phyloP scores from a whole-genome alignment of 2,113 vertebrate genomes.

The Aptenodytes patagonicus region DNA sequence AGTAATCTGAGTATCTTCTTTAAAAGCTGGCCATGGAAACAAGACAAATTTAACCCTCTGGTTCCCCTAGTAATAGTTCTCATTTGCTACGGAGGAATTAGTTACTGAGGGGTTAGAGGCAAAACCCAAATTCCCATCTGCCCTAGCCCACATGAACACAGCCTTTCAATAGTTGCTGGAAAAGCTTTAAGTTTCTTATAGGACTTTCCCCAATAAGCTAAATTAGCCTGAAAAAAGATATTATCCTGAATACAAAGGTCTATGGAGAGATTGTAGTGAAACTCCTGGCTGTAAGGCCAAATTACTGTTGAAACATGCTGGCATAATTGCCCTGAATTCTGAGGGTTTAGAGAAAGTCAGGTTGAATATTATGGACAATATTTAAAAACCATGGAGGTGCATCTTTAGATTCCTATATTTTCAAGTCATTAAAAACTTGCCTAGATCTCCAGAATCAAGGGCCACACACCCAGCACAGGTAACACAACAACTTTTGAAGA shows the following conservation, averaged over 20 bases:
- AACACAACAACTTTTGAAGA: neutral
- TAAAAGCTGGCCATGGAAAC: neutral
- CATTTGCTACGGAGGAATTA: neutral
- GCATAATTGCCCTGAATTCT: neutral
- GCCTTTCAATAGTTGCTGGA: neutral
- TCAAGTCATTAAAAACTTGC: neutral
- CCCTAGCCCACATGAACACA: neutral
- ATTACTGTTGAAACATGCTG: neutral
- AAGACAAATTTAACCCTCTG: neutral
- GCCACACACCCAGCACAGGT: neutral
- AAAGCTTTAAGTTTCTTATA: neutral
- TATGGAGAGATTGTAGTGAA: neutral
- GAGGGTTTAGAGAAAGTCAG: neutral
- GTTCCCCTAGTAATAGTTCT: neutral
- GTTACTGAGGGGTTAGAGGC: neutral
- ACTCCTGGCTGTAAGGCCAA: neutral
- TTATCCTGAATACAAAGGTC: neutral
- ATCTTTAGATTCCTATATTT: neutral
- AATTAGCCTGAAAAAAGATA: neutral
- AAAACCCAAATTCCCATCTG: neutral
- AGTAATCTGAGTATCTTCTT: neutral
- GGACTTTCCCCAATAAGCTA: neutral
- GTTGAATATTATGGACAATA: neutral
- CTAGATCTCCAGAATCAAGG: neutral
- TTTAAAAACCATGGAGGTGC: neutral